These are phyloP conservation scores for Aphrophora alni DNA, from an alignment of 2,888 invertebrate species.

Conservation along the genomic window DNA sequence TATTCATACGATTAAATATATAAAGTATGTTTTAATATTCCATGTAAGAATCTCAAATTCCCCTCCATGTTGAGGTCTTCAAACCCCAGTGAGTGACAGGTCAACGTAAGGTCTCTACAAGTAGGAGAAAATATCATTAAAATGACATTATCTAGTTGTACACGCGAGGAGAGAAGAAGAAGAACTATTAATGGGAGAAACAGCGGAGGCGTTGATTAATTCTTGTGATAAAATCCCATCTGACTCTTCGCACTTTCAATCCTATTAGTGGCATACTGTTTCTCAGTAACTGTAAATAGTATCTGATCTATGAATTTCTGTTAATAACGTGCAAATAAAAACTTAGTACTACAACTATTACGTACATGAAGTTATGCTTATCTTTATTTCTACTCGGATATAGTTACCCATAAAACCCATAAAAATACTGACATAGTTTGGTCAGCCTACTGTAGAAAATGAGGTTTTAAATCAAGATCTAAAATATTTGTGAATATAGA, in stretches of 20 bases:
- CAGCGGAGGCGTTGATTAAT: neutral
- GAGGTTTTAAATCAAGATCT: too few relatives aligned
- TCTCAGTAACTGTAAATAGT: neutral
- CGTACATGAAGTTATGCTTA: neutral
- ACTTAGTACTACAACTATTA: neutral
- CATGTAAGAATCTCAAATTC: neutral
- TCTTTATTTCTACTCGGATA: too few relatives aligned
- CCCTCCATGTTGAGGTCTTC: neutral
- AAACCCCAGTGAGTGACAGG: neutral
- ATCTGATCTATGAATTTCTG: neutral
- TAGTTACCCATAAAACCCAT: too few relatives aligned
- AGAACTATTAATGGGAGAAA: neutral
- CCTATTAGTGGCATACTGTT: neutral
- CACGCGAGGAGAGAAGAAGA: neutral
- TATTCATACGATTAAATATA: too few relatives aligned
- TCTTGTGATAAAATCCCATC: neutral
- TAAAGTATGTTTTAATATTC: too few relatives aligned
- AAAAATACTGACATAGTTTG: too few relatives aligned
- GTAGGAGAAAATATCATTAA: constrained; percentile 6
- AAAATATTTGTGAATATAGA: too few relatives aligned
- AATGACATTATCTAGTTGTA: constrained; percentile 1
- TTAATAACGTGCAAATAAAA: neutral
- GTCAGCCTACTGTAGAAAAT: too few relatives aligned
- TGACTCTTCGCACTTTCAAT: neutral
- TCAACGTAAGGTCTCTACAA: neutral